Conservation (phyloP, 2,113 vertebrate genomes). For the Psephotus haematonotus region DNA sequence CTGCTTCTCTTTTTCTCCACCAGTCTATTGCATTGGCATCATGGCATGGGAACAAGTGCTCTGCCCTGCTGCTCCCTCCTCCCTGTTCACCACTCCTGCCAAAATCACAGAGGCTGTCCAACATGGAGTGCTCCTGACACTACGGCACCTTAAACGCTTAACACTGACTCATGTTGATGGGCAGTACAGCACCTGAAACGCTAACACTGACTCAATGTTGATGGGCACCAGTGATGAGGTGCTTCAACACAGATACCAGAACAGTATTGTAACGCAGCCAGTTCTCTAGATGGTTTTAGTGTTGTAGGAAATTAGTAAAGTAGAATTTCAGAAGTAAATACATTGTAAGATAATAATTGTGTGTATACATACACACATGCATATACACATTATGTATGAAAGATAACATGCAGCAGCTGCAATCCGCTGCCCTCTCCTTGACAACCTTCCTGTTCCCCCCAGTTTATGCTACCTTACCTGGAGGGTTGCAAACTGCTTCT, state of each 20-base stretch:
- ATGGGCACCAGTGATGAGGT: accelerated
- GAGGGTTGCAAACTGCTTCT: background rate
- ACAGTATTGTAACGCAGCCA: accelerated
- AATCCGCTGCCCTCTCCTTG: background rate
- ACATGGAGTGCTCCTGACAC: background rate
- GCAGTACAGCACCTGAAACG: background rate
- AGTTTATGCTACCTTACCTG: background rate
- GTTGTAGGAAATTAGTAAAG: background rate
- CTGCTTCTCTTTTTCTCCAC: background rate
- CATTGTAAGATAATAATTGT: background rate
- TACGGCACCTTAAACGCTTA: background rate
- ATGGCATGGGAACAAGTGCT: accelerated
- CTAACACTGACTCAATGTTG: accelerated
- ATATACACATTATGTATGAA: background rate
- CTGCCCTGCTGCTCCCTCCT: background rate
- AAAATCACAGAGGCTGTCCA: accelerated
- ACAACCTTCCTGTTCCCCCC: background rate
- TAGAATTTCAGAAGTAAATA: background rate
- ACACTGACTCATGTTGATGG: accelerated
- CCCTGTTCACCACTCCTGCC: background rate
- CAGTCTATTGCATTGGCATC: background rate
- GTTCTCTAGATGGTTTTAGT: background rate
- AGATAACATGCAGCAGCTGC: background rate
- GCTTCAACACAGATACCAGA: background rate
- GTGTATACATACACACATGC: background rate